phyloP scores from a whole-genome alignment of 2,797 vertebrate species.

The Phataginus tricuspis region DNA sequence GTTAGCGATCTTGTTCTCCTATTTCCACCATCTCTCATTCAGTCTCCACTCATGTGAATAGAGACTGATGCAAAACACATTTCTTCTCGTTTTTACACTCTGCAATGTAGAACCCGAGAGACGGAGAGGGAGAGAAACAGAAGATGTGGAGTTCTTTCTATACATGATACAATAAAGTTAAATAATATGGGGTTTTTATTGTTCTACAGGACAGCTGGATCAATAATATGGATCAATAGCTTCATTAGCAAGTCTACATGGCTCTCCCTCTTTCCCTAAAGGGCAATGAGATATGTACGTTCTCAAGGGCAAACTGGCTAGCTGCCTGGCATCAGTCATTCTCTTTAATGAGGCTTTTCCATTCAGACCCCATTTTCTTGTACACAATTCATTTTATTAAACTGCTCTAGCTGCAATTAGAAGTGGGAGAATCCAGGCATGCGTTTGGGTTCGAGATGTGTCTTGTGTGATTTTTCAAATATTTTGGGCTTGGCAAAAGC shows the following conservation, averaged over 20 bases:
- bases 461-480: conserved; percentile 80
- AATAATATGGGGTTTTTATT: conserved; percentile 57
- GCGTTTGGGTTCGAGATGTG: conserved; percentile 80
- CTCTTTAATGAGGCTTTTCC: conserved; percentile 12
- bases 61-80: conserved; percentile 74
- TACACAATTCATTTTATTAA: conserved; percentile 74
- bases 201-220: neutral
- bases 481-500: conserved; percentile 82
- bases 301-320: neutral
- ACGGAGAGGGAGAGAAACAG: conserved; percentile 36
- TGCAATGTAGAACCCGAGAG: conserved; percentile 52
- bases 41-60: conserved; percentile 55
- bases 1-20: neutral
- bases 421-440: conserved; percentile 71
- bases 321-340: neutral
- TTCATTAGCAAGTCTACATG: neutral
- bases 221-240: neutral
- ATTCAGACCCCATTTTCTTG: conserved; percentile 70
- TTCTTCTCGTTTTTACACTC: conserved; percentile 65
- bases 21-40: conserved; percentile 29
- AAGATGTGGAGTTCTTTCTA: conserved; percentile 64
- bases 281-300: neutral
- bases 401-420: conserved; percentile 74
- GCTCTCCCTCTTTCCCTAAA: neutral
- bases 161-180: conserved; percentile 56